Conservation (phyloP, 2,888 invertebrate genomes). For the Mechanitis messenoides region DNA sequence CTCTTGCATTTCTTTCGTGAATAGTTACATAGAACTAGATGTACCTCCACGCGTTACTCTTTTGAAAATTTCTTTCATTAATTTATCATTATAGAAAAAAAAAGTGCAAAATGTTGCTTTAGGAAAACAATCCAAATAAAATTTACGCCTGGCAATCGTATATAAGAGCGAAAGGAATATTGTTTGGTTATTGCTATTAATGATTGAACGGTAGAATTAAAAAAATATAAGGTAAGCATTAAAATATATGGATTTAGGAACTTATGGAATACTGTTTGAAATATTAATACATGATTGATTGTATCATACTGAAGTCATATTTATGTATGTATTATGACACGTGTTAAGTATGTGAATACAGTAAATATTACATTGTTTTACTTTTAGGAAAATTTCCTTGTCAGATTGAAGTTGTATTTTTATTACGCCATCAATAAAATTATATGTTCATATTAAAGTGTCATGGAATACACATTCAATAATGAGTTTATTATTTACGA, state of each 20-base stretch:
- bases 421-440: too few relatives aligned
- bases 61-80: too few relatives aligned
- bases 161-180: conserved; percentile 10
- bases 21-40: too few relatives aligned
- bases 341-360: background rate
- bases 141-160: background rate
- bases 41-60: too few relatives aligned
- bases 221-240: conserved; percentile 3
- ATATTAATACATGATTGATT: conserved; percentile 7
- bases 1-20: too few relatives aligned
- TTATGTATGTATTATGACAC: background rate
- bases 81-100: background rate
- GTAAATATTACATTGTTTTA: background rate
- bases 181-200: conserved; percentile 19
- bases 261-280: conserved; percentile 7
- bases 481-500: background rate
- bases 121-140: conserved; percentile 10
- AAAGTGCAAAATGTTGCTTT: background rate
- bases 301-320: background rate
- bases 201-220: conserved; percentile 13
- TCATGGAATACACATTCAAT: background rate
- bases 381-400: too few relatives aligned
- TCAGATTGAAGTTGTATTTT: too few relatives aligned
- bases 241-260: conserved; percentile 2
- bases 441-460: too few relatives aligned